Conservation (phyloP, 2,888 invertebrate species). For the Aphodius sticticus region DNA sequence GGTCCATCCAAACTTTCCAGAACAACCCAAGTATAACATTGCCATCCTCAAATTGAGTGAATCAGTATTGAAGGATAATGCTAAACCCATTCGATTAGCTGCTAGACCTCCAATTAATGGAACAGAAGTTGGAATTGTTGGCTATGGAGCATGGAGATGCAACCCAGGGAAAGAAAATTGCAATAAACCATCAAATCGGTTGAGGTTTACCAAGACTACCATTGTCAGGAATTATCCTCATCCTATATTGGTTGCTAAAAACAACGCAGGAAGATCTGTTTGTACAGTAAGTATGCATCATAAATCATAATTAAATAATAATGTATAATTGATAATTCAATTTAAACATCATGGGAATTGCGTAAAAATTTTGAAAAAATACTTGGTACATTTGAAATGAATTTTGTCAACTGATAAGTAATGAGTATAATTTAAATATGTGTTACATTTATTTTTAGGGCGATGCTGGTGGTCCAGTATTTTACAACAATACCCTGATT, state of each 20-base stretch:
- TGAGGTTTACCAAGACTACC: neutral
- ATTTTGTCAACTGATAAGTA: too few relatives aligned
- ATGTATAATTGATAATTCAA: too few relatives aligned
- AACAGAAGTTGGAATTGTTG: neutral
- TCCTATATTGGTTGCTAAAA: neutral
- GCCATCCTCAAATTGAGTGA: neutral
- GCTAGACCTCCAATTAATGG: neutral
- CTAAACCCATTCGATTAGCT: neutral
- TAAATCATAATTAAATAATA: too few relatives aligned
- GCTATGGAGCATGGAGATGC: neutral
- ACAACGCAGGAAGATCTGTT: neutral
- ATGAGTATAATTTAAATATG: too few relatives aligned
- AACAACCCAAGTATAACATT: neutral
- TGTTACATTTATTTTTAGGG: neutral
- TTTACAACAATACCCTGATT: neutral
- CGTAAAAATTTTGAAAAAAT: too few relatives aligned
- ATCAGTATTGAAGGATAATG: neutral
- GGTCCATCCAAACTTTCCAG: neutral
- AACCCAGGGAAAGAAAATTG: neutral
- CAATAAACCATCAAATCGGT: neutral
- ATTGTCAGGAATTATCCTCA: neutral
- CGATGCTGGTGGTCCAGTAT: neutral
- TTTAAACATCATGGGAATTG: too few relatives aligned
- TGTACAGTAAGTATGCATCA: neutral
- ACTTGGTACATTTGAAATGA: too few relatives aligned